These are phyloP conservation scores for Andrena minutula DNA, from an alignment of 2,888 invertebrate species.

Conservation along the genomic window DNA sequence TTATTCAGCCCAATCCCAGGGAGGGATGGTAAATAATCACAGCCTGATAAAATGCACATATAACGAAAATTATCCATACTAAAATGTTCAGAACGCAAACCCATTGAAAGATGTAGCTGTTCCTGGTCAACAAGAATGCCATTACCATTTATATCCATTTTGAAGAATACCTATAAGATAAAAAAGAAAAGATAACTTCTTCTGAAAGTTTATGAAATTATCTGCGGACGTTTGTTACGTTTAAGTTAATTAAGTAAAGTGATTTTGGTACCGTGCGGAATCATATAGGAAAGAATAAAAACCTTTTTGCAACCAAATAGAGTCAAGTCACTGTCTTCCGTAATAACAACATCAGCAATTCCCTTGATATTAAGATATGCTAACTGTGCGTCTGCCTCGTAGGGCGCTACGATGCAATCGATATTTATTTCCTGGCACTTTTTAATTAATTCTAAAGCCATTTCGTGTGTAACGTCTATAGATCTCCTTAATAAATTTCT, in stretches of 20 bases:
- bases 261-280: neutral
- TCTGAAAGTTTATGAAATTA: neutral
- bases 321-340: conserved; percentile 98
- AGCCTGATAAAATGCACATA: conserved; percentile 99
- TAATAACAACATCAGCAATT: conserved; percentile 96
- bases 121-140: conserved; percentile 93
- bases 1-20: conserved; percentile 97
- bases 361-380: conserved; percentile 94
- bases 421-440: conserved; percentile 92
- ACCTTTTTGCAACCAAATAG: conserved; percentile 98
- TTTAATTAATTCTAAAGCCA: conserved; percentile 95
- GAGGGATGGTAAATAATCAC: conserved; percentile 97
- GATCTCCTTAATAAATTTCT: conserved; percentile 88
- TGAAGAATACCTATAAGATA: conserved; percentile 92
- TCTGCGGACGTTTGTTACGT: neutral
- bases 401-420: conserved; percentile 98
- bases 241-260: neutral
- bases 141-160: conserved; percentile 94
- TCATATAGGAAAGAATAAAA: conserved; percentile 56
- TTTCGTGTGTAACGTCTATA: conserved; percentile 93
- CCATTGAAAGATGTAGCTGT: conserved; percentile 91
- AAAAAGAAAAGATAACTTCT: conserved; percentile 8
- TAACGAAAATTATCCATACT: conserved; percentile 94
- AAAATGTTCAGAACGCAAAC: conserved; percentile 88
- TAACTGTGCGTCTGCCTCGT: conserved; percentile 98